A percentile compares a stretch with the other conserved stretches of the same genome.
Conservation (phyloP, 2,113 vertebrate species). For the Gymnogyps californianus region DNA sequence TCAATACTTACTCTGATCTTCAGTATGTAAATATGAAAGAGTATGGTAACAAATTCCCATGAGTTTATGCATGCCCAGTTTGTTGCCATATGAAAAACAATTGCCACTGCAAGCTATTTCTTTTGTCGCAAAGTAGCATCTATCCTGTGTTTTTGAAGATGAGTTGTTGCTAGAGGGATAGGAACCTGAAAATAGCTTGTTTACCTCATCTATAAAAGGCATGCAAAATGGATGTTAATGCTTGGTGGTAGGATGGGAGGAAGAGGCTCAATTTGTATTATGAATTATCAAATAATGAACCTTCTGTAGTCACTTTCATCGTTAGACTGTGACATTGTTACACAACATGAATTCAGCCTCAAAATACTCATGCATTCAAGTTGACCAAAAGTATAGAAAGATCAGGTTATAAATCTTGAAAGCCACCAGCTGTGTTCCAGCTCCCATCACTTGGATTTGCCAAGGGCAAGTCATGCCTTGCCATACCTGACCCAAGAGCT, state of each 20-base stretch:
- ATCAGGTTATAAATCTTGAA: not conserved
- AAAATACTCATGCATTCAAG: not conserved
- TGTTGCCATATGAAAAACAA: not conserved
- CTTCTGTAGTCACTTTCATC: not conserved
- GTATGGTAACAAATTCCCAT: not conserved
- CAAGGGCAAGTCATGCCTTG: too few relatives aligned
- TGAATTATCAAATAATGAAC: not conserved
- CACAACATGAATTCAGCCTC: not conserved
- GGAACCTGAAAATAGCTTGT: not conserved
- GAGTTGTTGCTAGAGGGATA: not conserved
- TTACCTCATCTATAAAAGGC: not conserved
- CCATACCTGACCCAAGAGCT: not conserved
- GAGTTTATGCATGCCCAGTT: not conserved
- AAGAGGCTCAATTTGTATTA: not conserved
- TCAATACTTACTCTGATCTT: not conserved
- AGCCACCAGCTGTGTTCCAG: not conserved
- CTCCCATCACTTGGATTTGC: too few relatives aligned
- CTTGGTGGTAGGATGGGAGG: not conserved
- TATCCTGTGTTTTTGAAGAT: not conserved
- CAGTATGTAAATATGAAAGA: not conserved
- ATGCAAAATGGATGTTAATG: not conserved
- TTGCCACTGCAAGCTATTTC: not conserved
- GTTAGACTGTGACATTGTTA: not conserved
- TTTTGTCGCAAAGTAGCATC: not conserved
- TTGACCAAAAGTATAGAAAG: not conserved